Base-by-base conservation (phyloP, 2,888 invertebrate species). In the Cataglyphis cursor region DNA sequence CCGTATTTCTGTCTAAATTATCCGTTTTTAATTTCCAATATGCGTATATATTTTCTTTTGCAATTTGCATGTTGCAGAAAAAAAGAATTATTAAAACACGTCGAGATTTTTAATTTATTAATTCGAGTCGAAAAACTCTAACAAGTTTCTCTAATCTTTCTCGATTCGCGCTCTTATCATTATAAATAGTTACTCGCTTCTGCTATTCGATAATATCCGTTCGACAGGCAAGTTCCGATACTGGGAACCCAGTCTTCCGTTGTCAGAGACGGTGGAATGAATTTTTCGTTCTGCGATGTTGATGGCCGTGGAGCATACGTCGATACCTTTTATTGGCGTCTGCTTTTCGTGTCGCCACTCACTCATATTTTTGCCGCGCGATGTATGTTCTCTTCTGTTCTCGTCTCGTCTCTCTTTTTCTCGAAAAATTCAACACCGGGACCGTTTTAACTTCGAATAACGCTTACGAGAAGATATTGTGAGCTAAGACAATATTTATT, bases 361-460 rank as follows among this genome's bases (percentile, higher is more conserved):
- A 59, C 72, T 82, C 82, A 81, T 84, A 87, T 83, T 87, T 87
- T 83, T 70, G 75, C n/a, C 81, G 72, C 44, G 61, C 66, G 70
- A 82, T 76, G 68, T 85, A 62, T 75, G 61, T 76, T 64, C 62
- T 83, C 66, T 66, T 72, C 82, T 78, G 73, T 54, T 72, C 35
- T 35, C 38, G 65, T 21, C 51, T 64, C 64, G 64, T 74, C 70
- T 82, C 38, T 62, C 76, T 35, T 70, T 85, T 54, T 74, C 64
- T n/a, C 66, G 66, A 87, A 87, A 85, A 89, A 92, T 90, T 91
- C 88, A 89, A 84, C 89, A 88, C 82, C 59, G 28, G 18, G 28
- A 0, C 4, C 48, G 9, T 80, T 73, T 80, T 73, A 70, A 73
- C 74, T 80, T 35, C 35, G 31, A 51, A 41, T 74, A 75, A 31